Percentiles rank a stretch among this genome's conserved stretches.
phyloP scores from a whole-genome alignment of 2,888 invertebrate genomes.

The Brachycybe producta region DNA sequence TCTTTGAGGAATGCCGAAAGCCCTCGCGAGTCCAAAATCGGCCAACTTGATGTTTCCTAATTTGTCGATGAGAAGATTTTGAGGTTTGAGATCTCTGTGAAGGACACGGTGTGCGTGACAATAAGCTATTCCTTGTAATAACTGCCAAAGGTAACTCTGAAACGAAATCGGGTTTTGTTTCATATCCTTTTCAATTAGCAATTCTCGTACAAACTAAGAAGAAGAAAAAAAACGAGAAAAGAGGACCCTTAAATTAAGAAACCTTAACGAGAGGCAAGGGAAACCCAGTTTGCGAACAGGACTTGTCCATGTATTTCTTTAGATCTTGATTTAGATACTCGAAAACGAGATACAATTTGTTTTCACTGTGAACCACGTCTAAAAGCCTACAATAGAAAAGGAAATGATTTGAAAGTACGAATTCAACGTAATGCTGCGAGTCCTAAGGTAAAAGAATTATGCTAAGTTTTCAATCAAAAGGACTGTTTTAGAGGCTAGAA shows the following conservation, averaged over 20 bases:
- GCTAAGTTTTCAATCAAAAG: too few species aligned
- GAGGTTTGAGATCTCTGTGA: slow-evolving; percentile 89
- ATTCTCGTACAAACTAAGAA: background rate
- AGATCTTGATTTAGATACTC: slow-evolving; percentile 88
- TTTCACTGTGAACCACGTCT: slow-evolving; percentile 75
- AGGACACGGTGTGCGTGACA: slow-evolving; percentile 80
- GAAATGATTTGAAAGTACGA: too few species aligned
- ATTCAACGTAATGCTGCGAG: too few species aligned
- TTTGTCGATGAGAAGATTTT: slow-evolving; percentile 80
- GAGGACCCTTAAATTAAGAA: slow-evolving; percentile 2
- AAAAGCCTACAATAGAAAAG: slow-evolving; percentile 45
- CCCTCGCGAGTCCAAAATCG: slow-evolving; percentile 90
- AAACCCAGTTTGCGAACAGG: slow-evolving; percentile 34
- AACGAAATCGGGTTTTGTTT: slow-evolving; percentile 21
- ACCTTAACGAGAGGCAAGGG: slow-evolving; percentile 32
- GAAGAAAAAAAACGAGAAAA: too few species aligned
- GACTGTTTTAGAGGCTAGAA: too few species aligned
- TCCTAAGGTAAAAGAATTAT: too few species aligned
- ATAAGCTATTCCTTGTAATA: slow-evolving; percentile 73
- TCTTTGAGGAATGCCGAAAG: slow-evolving; percentile 80
- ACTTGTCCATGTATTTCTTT: slow-evolving; percentile 67
- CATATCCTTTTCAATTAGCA: too few species aligned
- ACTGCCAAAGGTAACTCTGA: slow-evolving; percentile 66
- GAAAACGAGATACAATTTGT: slow-evolving; percentile 81
- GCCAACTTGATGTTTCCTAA: slow-evolving; percentile 83